Base-by-base conservation (phyloP, 2,888 invertebrate species). In the Limnephilus lunatus region DNA sequence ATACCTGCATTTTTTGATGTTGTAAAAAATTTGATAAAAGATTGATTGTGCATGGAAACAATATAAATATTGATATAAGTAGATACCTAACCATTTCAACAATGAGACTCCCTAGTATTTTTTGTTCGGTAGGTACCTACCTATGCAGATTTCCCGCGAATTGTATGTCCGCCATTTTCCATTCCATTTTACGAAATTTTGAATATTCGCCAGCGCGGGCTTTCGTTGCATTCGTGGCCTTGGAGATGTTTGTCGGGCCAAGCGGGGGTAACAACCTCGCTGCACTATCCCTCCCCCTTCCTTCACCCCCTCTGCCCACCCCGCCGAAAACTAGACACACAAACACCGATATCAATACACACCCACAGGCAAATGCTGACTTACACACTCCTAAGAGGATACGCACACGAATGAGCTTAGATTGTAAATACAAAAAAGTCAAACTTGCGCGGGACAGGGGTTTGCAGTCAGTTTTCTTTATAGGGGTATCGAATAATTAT, bases 251-350 rank as follows among this genome's bases (percentile, higher is more conserved):
- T 92, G 92, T 91, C 85, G 87, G 93, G 90, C 92, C 90, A 81
- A 53, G 89, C 91, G 91, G 90, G 93, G 93, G 90, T 92, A 93
- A 93, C 93, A 93, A 93, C 93, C 93, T 93, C 92, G 92, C 83
- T 92, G 92, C 93, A 91, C 85, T 91, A 89, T 87, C 81, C 85
- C 68, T 39, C 91, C 91, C 91, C 39, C 30, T 68, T 32, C 81
- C 81, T 4, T 14, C 83, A 12, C 31, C 86, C 80, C 44, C 15
- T 35, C 81, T 31, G 86, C 88, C 53, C 11, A 35, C n/a, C 88
- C 32, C 35, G 32, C 32, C 68, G 81, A 81, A 30, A 80, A 87
- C 87, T 68, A 68, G 68, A 68, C 87, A 88, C 85, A 89, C 91
- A 30, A 83, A 35, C 32, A 85, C 30, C 68, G 68, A 68, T 68